Evolutionary conservation across 2,113 vertebrate species (phyloP), one percentile per base, ranked within the genome.

Genomic region (Opisthocomus hoazin): DNA sequence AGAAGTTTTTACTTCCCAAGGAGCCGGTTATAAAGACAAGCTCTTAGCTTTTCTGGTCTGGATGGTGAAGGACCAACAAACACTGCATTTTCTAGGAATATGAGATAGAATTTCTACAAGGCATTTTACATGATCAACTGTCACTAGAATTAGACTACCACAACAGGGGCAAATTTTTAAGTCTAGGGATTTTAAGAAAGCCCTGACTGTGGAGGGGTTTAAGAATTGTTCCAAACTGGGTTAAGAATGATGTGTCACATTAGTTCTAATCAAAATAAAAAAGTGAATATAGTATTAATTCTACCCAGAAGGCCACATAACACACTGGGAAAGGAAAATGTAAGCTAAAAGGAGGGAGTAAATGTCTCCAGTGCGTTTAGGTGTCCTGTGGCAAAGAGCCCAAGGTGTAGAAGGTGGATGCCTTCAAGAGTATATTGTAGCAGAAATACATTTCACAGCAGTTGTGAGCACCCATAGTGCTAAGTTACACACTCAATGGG

Each of bases 21-120:
- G 86, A 96, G 87, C 79, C 79, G 94, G 79, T 97, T 97, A 94
- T 92, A 86, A 77, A 96, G 95, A 97, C 89, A 96, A 83, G 94
- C 51, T 95, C 75, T 96, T 94, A 94, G 96, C 90, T 95, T 93
- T 90, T 92, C 83, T 86, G 90, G 71, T 63, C 94, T 95, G 89
- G 68, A 92, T 94, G 92, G 88, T 29, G 90, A 93, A 96, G 86
- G 68, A 86, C 71, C 79, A 95, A 88, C 36, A 95, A 86, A 84
- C 80, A 37, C 63, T 81, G 63, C 88, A 94, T 93, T 96, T 95
- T 90, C 90, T 77, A 70, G 63, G 90, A 89, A 93, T 94, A 86
- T 69, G 71, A 96, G 75, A 90, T 63, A 93, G 71, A 83, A 95
- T 93, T 92, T 92, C 96, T 97, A 92, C 71, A 86, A 92, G 94